Evolutionary conservation across 2,113 vertebrate species (phyloP), one percentile per base, ranked within the genome.

Genomic region (Pteronura brasiliensis): DNA sequence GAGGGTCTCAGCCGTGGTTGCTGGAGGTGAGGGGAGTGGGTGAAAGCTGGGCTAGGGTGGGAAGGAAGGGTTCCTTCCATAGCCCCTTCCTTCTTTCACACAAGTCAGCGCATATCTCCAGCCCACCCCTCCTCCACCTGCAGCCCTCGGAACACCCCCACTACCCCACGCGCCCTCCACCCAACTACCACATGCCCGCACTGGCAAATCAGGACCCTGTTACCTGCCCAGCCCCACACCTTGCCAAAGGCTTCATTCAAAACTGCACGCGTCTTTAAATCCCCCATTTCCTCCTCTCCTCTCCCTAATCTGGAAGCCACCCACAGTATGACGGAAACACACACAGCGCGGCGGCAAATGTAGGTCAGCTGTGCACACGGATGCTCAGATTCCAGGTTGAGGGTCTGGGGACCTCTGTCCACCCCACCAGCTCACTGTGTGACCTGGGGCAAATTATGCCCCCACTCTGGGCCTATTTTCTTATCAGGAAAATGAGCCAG

Each of bases 391-490:
- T 81, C 79, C 10, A 83, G 69, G 55, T 1, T 21, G 25, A 79
- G 39, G 59, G 47, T 67, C 65, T 10, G 67, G 86, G 74, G 71
- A 71, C 57, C 65, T 27, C 6, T 39, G 25, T 29, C 12, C 13
- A 55, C 21, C 61, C 27, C 21, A 3, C 69, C 55, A 1, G 17
- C 55, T 42, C 0, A 11, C 87, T 61, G 36, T 71, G 83, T 84
- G 86, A 83, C 95, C 91, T 52, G 0, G 4, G 36, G n/a, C 82
- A 89, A 36, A 7, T 31, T 23, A 12, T 0, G 23, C 21, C 10
- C 21, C 79, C 36, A 92, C 96, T 77, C 90, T 65, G 90, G 92
- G 94, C 49, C 96, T 63, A 27, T 83, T 89, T 85, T 93, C 67
- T 95, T 67, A 23, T 86, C 92, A 27, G 15, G 34, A 12, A 63